These are phyloP conservation scores for Ornithorhynchus anatinus DNA, from an alignment of 2,113 vertebrate genomes.

Conservation along the genomic window DNA sequence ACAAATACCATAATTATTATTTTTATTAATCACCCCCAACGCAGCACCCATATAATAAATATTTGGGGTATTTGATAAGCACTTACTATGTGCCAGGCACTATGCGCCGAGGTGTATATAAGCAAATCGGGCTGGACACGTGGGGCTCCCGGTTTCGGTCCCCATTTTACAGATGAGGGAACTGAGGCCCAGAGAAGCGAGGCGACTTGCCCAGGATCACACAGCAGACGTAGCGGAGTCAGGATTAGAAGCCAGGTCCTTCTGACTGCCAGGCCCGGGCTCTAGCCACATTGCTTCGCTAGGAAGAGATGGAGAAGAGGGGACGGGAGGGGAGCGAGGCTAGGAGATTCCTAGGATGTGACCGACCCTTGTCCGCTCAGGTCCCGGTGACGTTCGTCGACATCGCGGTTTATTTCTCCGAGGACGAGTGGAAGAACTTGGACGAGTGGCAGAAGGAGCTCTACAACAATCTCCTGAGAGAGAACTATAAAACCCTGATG, in stretches of 20 bases:
- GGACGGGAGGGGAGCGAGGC: fast-evolving
- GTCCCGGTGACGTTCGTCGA: conserved; percentile 76
- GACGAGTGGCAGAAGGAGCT: conserved; percentile 79
- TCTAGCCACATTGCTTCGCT: background rate
- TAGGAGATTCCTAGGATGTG: background rate
- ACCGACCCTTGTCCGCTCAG: conserved; percentile 37
- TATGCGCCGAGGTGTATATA: no score
- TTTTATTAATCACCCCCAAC: background rate
- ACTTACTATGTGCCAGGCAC: no score
- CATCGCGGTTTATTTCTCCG: conserved; percentile 78
- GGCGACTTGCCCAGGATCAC: no score
- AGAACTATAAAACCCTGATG: conserved; percentile 75
- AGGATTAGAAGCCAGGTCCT: background rate
- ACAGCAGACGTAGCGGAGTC: background rate
- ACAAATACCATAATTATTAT: background rate
- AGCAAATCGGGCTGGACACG: no score
- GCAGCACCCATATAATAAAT: background rate
- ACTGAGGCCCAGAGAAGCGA: no score
- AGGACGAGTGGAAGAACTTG: conserved; percentile 78
- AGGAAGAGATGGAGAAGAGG: background rate
- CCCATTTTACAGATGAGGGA: fast-evolving
- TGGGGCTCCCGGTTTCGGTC: background rate
- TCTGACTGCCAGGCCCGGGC: background rate
- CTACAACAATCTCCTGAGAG: conserved; percentile 76
- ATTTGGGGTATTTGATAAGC: no score